Percentiles rank a stretch among this genome's conserved stretches.
phyloP scores from a whole-genome alignment of 2,888 invertebrate species.

The Mythimna impura region DNA sequence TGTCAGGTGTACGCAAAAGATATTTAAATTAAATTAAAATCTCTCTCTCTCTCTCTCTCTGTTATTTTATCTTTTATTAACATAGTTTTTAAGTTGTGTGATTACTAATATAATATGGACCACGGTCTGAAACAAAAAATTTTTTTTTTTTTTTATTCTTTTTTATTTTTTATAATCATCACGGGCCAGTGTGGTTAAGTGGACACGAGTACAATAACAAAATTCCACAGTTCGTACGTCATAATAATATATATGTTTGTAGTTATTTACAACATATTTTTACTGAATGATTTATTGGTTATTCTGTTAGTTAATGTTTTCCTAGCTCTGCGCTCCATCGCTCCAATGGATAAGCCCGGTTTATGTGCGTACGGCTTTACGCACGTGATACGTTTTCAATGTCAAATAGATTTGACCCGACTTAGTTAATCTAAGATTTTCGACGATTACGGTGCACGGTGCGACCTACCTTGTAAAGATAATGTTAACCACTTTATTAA shows the following conservation, averaged over 20 bases:
- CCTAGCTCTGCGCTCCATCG: neutral
- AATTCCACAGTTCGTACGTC: neutral
- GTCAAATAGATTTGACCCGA: neutral
- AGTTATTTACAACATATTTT: neutral
- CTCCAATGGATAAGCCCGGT: slow-evolving; percentile 1
- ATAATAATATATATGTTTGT: too few relatives aligned
- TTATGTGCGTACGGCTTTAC: slow-evolving; percentile 11
- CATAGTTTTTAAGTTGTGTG: too few relatives aligned
- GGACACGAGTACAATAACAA: neutral
- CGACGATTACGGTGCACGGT: neutral
- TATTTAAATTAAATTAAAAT: too few relatives aligned
- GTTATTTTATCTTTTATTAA: too few relatives aligned
- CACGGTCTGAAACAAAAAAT: too few relatives aligned
- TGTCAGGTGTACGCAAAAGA: too few relatives aligned
- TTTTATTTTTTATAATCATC: too few relatives aligned
- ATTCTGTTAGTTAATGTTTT: slow-evolving; percentile 1
- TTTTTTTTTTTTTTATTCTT: too few relatives aligned
- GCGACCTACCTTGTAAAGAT: neutral
- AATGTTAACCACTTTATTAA: neutral
- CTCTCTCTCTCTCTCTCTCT: too few relatives aligned
- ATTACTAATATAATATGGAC: too few relatives aligned
- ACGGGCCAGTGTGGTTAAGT: neutral
- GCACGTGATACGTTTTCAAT: slow-evolving; percentile 15
- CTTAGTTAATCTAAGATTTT: slow-evolving; percentile 2
- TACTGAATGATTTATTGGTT: neutral